Conservation (phyloP, 2,888 invertebrate genomes). For the Tiliacea citrago region DNA sequence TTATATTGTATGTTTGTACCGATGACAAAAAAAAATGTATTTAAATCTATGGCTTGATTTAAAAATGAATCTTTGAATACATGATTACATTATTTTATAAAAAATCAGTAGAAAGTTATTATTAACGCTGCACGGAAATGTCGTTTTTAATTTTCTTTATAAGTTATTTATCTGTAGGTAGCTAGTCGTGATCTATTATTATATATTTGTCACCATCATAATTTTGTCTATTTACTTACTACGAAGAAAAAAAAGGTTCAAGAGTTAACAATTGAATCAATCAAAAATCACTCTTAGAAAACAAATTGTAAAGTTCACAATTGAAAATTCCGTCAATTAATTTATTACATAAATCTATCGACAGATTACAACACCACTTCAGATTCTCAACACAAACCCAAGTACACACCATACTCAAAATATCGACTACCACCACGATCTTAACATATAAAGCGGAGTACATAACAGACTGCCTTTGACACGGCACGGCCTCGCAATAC, state of each 20-base stretch:
- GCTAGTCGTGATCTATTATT: neutral
- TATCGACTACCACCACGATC: constrained; percentile 32
- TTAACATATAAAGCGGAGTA: constrained; percentile 45
- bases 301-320: neutral
- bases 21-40: neutral
- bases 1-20: neutral
- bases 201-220: neutral
- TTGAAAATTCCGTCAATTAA: neutral
- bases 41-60: neutral
- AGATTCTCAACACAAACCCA: neutral
- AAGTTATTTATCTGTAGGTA: neutral
- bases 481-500: constrained; percentile 44
- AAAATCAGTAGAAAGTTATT: neutral
- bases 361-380: constrained; percentile 8
- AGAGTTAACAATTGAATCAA: neutral
- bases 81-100: neutral
- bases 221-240: neutral
- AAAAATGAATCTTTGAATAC: neutral
- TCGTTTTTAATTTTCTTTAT: neutral
- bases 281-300: neutral
- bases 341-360: neutral
- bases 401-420: constrained; percentile 19
- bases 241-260: neutral
- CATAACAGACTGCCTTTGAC: constrained; percentile 56
- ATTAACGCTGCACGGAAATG: neutral